These are phyloP conservation scores for Taphrorychus bicolor DNA, from an alignment of 2,888 invertebrate species.

Conservation along the genomic window DNA sequence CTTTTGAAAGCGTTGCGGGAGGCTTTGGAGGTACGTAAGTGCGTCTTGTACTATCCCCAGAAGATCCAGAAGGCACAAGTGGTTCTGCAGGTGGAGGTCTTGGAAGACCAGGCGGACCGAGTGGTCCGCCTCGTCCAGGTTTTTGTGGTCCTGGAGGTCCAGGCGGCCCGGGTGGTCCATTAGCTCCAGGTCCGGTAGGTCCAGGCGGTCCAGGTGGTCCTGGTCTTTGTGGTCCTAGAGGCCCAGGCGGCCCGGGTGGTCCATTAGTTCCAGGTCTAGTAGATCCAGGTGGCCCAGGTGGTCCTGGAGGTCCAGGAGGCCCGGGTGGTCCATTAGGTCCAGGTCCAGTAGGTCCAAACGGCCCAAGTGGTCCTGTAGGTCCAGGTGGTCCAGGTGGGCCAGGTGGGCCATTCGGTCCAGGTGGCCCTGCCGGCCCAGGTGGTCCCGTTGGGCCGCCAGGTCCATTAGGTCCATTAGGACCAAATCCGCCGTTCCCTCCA, in stretches of 20 bases:
- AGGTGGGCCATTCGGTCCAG: constrained; percentile 10
- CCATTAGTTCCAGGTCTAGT: neutral
- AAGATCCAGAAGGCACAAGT: too few species aligned
- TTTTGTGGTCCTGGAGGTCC: constrained; percentile 5
- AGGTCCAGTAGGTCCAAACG: constrained; percentile 16
- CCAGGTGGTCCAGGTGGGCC: constrained; percentile 8
- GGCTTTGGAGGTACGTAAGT: too few species aligned
- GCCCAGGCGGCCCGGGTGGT: neutral
- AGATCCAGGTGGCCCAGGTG: neutral
- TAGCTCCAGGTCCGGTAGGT: constrained; percentile 8
- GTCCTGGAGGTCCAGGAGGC: neutral
- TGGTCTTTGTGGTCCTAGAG: constrained; percentile 8
- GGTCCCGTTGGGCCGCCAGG: constrained; percentile 22
- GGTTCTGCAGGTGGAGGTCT: neutral
- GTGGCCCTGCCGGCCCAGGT: constrained; percentile 14
- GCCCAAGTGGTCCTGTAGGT: constrained; percentile 17
- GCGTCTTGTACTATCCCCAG: too few species aligned
- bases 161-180: neutral
- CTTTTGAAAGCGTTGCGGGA: too few species aligned
- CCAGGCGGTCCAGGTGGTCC: constrained; percentile 6
- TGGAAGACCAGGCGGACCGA: constrained; percentile 2
- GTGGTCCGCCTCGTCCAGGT: constrained; percentile 5
- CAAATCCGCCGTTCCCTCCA: neutral
- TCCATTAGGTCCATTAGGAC: neutral
- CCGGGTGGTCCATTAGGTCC: constrained; percentile 11